phyloP scores from a whole-genome alignment of 2,888 invertebrate genomes.

The Tiphia femorata region DNA sequence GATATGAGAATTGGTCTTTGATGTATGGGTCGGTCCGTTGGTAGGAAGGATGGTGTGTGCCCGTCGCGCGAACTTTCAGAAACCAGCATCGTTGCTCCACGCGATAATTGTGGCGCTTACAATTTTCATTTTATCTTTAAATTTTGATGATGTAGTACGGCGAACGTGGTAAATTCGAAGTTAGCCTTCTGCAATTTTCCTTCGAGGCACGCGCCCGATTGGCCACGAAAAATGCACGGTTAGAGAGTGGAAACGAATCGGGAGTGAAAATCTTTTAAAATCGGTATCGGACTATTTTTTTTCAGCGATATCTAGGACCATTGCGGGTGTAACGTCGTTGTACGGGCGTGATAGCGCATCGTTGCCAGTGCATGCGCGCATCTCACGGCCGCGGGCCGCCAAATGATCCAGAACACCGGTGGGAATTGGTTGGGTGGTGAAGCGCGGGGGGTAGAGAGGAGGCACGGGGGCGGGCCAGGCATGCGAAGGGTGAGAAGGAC shows the following conservation, averaged over 20 bases:
- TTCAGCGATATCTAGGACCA: constrained; percentile 25
- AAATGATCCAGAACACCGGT: constrained; percentile 69
- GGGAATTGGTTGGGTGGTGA: constrained; percentile 63
- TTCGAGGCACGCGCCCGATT: not conserved
- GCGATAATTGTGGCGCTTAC: too few species aligned
- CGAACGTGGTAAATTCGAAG: too few species aligned
- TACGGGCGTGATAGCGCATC: constrained; percentile 50
- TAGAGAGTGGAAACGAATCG: not conserved
- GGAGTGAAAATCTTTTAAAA: not conserved
- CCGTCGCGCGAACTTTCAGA: too few species aligned
- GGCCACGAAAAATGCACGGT: not conserved
- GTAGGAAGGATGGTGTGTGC: too few species aligned
- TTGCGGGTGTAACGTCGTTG: constrained; percentile 38
- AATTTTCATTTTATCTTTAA: too few species aligned
- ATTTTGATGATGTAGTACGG: too few species aligned
- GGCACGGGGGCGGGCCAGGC: constrained; percentile 43
- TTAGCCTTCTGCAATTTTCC: too few species aligned
- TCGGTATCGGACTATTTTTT: constrained; percentile 1
- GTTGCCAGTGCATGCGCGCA: constrained; percentile 54
- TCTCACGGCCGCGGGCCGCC: constrained; percentile 65
- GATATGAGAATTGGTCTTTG: constrained; percentile 19
- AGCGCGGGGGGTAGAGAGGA: constrained; percentile 1
- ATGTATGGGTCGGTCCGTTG: constrained; percentile 5
- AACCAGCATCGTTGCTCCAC: too few species aligned
- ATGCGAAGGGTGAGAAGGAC: constrained; percentile 25